Base-by-base conservation (phyloP, 2,888 invertebrate genomes). In the Strigamia transsilvanica region DNA sequence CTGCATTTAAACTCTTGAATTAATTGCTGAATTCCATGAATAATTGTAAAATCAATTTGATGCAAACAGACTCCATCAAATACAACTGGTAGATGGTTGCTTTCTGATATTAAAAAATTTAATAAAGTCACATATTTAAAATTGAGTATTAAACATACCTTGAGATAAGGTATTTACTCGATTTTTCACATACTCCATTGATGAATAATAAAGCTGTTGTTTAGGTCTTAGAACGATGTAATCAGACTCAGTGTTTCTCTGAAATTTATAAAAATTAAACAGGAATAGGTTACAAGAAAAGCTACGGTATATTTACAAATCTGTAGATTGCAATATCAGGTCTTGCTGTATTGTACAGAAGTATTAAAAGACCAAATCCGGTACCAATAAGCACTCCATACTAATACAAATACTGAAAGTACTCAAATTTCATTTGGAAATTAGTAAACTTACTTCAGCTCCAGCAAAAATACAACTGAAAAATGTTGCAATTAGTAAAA, bases 341-440 rank as follows among this genome's bases (percentile, higher is more conserved):
- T 82, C 95, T 90, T 0, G 96, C 95, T 18, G 94, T 94, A 88
- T 95, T 94, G 87, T 96, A 95, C 81, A 96, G 90, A 85, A 96
- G 94, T 87, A 95, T 94, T 82, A 94, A 89, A 83, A 96, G 90
- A 88, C 95, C 95, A 82, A 95, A 90, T 51, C 93, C 92, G 81
- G 95, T 92, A 61, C 96, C 96, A 83, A 93, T 90, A 12, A 95
- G 90, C 86, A 97, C 96, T 85, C 97, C 97, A 87, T 94, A 91
- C 91, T 97, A 21, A 18, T 42, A 82, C 73, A 81, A 66, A 66
- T 46, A 32, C 12, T 9, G 21, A n/a, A 79, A 79, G 34, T 27
- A 27, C 23, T 27, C 6, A 3, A 79, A 79, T 15, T 51, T 51
- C 23, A 15, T n/a, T n/a, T n/a, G n/a, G n/a, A n/a, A n/a, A 34